These are phyloP conservation scores for Venusia cambrica DNA, from an alignment of 2,888 invertebrate genomes.

Conservation along the genomic window DNA sequence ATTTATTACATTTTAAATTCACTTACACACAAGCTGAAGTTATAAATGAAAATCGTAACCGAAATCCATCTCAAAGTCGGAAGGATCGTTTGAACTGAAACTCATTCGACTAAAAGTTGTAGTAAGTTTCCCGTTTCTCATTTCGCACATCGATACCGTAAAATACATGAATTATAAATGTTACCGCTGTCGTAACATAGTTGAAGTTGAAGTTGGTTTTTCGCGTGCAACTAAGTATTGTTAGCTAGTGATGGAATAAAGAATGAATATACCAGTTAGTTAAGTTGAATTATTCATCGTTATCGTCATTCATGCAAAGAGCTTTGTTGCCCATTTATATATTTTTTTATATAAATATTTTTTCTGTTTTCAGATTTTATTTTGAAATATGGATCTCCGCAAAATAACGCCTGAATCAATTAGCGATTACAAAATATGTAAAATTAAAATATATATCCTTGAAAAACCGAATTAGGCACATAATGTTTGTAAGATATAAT, in stretches of 20 bases:
- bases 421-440: too few relatives aligned
- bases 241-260: constrained; percentile 1
- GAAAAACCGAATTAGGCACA: too few relatives aligned
- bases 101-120: constrained; percentile 27
- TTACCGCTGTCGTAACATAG: constrained; percentile 9
- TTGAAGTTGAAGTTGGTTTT: constrained; percentile 8
- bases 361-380: too few relatives aligned
- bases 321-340: too few relatives aligned
- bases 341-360: too few relatives aligned
- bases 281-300: too few relatives aligned
- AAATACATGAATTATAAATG: constrained; percentile 29
- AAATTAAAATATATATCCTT: too few relatives aligned
- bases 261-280: background rate
- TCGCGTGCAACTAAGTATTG: constrained; percentile 1
- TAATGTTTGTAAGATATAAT: too few relatives aligned
- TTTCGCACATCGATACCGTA: constrained; percentile 26
- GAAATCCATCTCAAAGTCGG: constrained; percentile 21
- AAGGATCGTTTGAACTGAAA: constrained; percentile 25
- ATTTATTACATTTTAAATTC: background rate
- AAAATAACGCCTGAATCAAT: too few relatives aligned
- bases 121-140: constrained; percentile 23
- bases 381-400: too few relatives aligned
- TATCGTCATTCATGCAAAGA: too few relatives aligned
- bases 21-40: constrained; percentile 1
- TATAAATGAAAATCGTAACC: constrained; percentile 14